Base-by-base conservation (phyloP, 2,888 invertebrate species). In the Polia nebulosa region DNA sequence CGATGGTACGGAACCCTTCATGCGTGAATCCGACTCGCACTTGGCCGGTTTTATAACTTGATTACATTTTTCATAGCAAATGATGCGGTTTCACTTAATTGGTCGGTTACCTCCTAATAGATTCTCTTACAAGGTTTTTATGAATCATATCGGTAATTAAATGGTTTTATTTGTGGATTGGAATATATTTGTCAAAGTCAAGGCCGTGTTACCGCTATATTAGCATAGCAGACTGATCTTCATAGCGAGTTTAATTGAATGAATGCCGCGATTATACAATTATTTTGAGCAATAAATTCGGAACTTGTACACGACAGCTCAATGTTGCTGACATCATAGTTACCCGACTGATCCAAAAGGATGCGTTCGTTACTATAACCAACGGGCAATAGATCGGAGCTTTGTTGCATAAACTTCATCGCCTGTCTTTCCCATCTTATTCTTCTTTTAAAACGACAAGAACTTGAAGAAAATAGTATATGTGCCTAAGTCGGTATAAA, bases 101-200 rank as follows among this genome's bases (percentile, higher is more conserved):
- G 55, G 25, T 55, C 44, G 11, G 32, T 72, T 66, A 68, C 58
- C 56, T 65, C 17, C 52, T 53, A 82, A 72, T 63, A 62, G 56
- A 56, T 62, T 65, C 78, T 71, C 47, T 44, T 74, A 64, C 78
- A 74, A 83, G 80, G 73, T 63, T 72, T 34, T 51, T 56, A 69
- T 83, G 75, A 83, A 62, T 83, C 75, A 83, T 64, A 67, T 44
- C 47, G 20, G 17, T 67, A 58, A 67, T 81, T 55, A 64, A 69
- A 45, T 36, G 39, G 67, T 68, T 76, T 70, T 60, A 39, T 78
- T 60, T 60, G 20, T 45, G 39, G 58, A 71, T 71, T 77, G 55
- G 55, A 72, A 68, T 76, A 69, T 68, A 56, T 79, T 55, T 67
- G 60, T 72, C 81, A 82, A 82, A 77, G 83, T 82, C 83, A 82